A percentile compares a stretch with the other conserved stretches of the same genome.
Conservation (phyloP, 2,113 vertebrate genomes). For the Cottus gobio region DNA sequence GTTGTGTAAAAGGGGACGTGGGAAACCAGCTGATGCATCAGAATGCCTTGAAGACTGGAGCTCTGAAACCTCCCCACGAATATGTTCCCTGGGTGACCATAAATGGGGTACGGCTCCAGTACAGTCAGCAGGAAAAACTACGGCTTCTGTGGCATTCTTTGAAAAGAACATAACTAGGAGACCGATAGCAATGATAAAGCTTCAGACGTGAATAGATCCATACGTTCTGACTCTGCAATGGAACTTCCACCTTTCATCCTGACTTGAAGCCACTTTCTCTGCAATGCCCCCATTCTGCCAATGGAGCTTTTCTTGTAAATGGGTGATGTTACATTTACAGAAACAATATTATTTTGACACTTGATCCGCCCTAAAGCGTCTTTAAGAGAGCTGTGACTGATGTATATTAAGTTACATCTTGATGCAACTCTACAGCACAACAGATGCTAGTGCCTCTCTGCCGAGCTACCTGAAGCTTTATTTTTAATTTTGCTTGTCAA, state of each 20-base stretch:
- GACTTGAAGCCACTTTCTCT: background rate
- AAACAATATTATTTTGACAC: conserved; percentile 2
- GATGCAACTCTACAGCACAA: background rate
- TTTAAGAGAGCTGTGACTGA: background rate
- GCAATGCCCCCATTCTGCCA: background rate
- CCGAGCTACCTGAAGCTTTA: background rate
- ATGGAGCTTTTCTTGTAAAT: background rate
- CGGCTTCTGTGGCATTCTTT: background rate
- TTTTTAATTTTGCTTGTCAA: too few relatives aligned
- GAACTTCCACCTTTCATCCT: background rate
- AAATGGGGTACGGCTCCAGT: conserved; percentile 85
- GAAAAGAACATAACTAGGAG: background rate
- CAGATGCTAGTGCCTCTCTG: background rate
- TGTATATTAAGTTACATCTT: background rate
- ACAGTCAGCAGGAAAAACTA: background rate
- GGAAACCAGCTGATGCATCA: conserved; percentile 90
- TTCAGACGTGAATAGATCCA: background rate
- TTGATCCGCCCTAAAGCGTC: conserved; percentile 2
- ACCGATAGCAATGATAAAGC: background rate
- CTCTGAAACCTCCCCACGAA: conserved; percentile 84
- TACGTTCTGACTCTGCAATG: background rate
- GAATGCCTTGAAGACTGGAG: conserved; percentile 85
- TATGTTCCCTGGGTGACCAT: conserved; percentile 95
- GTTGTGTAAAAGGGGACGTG: conserved; percentile 83
- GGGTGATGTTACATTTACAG: background rate